phyloP scores from a whole-genome alignment of 2,888 invertebrate genomes.

The Lissocephala sabroskyi region DNA sequence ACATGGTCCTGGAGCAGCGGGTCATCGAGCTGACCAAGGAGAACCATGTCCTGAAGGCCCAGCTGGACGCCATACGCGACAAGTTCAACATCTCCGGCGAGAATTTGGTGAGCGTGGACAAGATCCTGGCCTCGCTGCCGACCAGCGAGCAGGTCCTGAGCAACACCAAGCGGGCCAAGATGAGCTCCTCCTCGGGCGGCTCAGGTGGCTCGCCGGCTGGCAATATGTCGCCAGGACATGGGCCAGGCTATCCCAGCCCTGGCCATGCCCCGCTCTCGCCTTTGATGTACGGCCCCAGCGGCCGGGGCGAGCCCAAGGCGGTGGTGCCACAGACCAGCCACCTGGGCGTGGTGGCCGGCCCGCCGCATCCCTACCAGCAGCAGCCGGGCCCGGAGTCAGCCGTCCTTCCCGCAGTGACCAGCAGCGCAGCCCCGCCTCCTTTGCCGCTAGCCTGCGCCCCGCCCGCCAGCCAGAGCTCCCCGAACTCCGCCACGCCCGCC shows the following conservation, averaged over 20 bases:
- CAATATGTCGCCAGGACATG: constrained; percentile 4
- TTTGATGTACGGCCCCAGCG: constrained; percentile 34
- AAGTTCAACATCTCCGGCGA: constrained; percentile 94
- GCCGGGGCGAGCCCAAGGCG: neutral
- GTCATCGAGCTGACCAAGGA: constrained; percentile 96
- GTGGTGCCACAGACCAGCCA: constrained; percentile 2
- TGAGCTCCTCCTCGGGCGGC: constrained; percentile 46
- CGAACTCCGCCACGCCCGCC: constrained; percentile 11
- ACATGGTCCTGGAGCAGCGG: constrained; percentile 95
- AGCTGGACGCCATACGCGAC: constrained; percentile 92
- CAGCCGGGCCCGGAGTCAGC: constrained; percentile 11
- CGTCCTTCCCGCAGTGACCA: constrained; percentile 6
- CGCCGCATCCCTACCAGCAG: constrained; percentile 25
- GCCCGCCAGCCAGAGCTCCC: constrained; percentile 17
- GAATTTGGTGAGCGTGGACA: constrained; percentile 88
- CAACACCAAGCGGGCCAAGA: constrained; percentile 80
- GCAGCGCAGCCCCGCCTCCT: constrained; percentile 10
- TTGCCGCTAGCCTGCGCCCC: constrained; percentile 20
- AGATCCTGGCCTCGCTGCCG: constrained; percentile 88
- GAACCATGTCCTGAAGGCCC: constrained; percentile 94
- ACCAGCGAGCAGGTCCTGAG: constrained; percentile 88
- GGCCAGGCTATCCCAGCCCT: constrained; percentile 8
- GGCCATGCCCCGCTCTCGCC: constrained; percentile 37
- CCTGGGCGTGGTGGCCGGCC: constrained; percentile 12
- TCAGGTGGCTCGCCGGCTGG: constrained; percentile 16